Evolutionary conservation across 2,113 vertebrate genomes (phyloP).

Genomic region (Athene noctua): DNA sequence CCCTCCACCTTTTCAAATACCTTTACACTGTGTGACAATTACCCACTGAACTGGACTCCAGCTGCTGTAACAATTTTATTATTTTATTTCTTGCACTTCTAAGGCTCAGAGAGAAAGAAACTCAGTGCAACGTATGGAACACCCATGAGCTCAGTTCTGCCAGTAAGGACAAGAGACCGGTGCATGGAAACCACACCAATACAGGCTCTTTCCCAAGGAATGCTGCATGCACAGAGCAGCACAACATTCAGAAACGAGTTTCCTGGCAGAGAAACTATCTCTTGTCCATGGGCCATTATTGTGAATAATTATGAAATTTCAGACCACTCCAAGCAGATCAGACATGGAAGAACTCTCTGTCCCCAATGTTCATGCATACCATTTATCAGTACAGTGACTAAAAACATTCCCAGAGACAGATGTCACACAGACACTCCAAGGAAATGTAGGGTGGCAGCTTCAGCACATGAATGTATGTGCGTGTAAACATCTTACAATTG

Average conservation of each 20-base stretch:
- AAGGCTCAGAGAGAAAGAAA: not conserved
- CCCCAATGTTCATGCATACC: too few relatives aligned
- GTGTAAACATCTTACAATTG: not conserved
- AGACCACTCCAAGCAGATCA: not conserved
- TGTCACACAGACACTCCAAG: not conserved
- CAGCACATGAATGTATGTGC: not conserved
- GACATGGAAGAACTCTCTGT: not conserved
- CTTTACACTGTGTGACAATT: not conserved
- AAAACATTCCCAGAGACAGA: not conserved
- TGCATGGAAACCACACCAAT: not conserved
- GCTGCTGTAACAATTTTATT: not conserved
- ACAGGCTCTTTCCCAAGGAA: not conserved
- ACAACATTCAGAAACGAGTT: not conserved
- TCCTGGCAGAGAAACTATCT: not conserved
- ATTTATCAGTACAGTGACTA: not conserved
- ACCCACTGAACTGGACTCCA: not conserved
- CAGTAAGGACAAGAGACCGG: not conserved
- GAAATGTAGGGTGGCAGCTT: not conserved
- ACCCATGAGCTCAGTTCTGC: not conserved
- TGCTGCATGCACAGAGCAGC: not conserved
- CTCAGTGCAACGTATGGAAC: accelerated
- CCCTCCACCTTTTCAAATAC: not conserved
- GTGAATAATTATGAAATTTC: not conserved
- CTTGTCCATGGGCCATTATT: not conserved
- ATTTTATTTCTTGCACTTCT: not conserved